Evolutionary conservation across 2,113 vertebrate genomes (phyloP).

Genomic region (Lontra canadensis): DNA sequence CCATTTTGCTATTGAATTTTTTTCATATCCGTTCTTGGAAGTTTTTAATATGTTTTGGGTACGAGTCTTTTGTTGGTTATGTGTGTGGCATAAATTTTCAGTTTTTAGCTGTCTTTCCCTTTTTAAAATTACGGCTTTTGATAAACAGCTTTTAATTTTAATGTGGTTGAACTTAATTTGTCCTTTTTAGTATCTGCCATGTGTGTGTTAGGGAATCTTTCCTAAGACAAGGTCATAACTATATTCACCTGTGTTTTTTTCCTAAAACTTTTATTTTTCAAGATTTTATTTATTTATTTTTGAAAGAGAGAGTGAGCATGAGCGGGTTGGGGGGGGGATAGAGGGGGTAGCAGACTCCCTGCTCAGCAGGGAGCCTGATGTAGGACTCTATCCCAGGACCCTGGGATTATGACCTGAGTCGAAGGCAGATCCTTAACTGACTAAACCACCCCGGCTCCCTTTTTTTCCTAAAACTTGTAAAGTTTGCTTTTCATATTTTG

Average conservation of each 20-base stretch:
- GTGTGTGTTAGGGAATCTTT: neutral
- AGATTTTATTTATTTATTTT: no score
- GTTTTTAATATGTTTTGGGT: neutral
- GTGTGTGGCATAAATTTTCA: neutral
- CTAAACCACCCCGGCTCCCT: neutral
- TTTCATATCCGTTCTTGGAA: neutral
- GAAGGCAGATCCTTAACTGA: no score
- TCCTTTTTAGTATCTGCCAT: neutral
- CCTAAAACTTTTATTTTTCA: neutral
- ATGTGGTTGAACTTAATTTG: neutral
- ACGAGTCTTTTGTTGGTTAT: neutral
- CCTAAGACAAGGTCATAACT: neutral
- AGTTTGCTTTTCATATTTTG: neutral
- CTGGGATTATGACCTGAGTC: no score
- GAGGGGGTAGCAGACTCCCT: no score
- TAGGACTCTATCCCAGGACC: no score
- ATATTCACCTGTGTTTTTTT: neutral
- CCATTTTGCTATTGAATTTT: neutral
- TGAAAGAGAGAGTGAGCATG: no score
- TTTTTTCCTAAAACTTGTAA: neutral
- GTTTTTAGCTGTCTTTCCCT: neutral
- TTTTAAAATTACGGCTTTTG: neutral
- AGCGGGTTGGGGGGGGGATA: no score
- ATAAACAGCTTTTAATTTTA: slow-evolving; percentile 22
- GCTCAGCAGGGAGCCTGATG: no score